A percentile compares a stretch with the other conserved stretches of the same genome.
Conservation (phyloP, 2,888 invertebrate species). For the Laspeyria flexula region DNA sequence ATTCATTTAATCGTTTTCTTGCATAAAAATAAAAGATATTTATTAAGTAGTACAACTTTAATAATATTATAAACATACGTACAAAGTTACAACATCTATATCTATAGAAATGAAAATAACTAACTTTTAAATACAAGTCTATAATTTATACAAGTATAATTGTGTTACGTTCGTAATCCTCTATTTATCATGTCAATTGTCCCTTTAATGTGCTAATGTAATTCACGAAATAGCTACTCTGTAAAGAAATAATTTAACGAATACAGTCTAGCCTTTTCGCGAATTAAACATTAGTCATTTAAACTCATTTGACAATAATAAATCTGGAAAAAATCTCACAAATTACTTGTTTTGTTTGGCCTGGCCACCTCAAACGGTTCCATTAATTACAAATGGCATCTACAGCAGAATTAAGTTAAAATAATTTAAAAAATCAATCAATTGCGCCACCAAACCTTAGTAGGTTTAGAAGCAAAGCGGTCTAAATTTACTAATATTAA, state of each 20-base stretch:
- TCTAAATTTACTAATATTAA: neutral
- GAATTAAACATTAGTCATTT: neutral
- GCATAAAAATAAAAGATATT: conserved; percentile 12
- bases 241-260: neutral
- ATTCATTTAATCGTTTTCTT: no score
- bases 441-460: conserved; percentile 16
- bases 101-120: conserved; percentile 46
- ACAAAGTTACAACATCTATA: conserved; percentile 51
- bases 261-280: neutral
- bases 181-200: conserved; percentile 37
- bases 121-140: conserved; percentile 36
- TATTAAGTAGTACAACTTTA: conserved; percentile 46
- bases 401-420: conserved; percentile 13
- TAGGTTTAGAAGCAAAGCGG: conserved; percentile 28
- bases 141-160: conserved; percentile 30
- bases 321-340: conserved; percentile 21
- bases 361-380: neutral
- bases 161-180: conserved; percentile 31
- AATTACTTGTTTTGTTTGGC: neutral
- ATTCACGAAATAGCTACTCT: neutral
- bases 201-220: conserved; percentile 11
- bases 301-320: neutral
- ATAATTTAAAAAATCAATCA: conserved; percentile 15
- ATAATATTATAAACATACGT: conserved; percentile 50
- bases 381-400: conserved; percentile 2